A percentile compares a stretch with the other conserved stretches of the same genome.
phyloP scores from a whole-genome alignment of 2,888 invertebrate species.

The Ctena decussata region DNA sequence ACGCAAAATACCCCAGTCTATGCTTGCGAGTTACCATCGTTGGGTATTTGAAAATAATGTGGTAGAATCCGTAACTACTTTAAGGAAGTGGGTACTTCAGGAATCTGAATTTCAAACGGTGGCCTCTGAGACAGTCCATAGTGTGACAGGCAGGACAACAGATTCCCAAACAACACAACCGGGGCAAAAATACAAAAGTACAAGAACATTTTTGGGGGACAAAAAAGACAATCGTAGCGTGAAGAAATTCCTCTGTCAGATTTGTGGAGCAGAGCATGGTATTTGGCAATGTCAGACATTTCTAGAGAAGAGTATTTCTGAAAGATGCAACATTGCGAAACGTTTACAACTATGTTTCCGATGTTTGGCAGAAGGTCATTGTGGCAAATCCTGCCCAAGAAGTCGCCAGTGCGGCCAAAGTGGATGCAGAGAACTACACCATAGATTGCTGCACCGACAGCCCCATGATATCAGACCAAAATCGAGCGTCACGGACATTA shows the following conservation, averaged over 20 bases:
- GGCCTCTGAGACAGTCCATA: background rate
- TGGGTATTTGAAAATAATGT: slow-evolving; percentile 30
- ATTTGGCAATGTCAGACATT: slow-evolving; percentile 30
- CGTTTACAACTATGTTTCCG: too few relatives aligned
- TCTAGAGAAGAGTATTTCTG: background rate
- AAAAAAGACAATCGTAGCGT: background rate
- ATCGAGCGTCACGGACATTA: background rate
- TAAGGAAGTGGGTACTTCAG: slow-evolving; percentile 14
- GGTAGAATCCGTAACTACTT: too few relatives aligned
- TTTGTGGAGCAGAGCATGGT: slow-evolving; percentile 9
- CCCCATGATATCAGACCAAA: background rate
- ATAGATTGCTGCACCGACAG: slow-evolving; percentile 14
- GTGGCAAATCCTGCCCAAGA: slow-evolving; percentile 9
- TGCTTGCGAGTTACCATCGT: slow-evolving; percentile 35
- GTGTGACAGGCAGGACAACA: background rate
- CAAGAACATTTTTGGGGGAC: slow-evolving; percentile 20
- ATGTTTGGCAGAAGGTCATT: slow-evolving; percentile 2
- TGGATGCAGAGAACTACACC: slow-evolving; percentile 14
- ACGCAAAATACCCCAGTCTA: slow-evolving; percentile 29
- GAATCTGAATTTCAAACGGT: slow-evolving; percentile 27
- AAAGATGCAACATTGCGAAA: slow-evolving; percentile 2
- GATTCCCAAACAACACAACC: too few relatives aligned
- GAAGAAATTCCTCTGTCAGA: background rate
- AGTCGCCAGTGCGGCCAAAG: too few relatives aligned
- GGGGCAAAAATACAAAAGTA: background rate